phyloP scores from a whole-genome alignment of 2,113 vertebrate species.

The Syngnathus typhle region DNA sequence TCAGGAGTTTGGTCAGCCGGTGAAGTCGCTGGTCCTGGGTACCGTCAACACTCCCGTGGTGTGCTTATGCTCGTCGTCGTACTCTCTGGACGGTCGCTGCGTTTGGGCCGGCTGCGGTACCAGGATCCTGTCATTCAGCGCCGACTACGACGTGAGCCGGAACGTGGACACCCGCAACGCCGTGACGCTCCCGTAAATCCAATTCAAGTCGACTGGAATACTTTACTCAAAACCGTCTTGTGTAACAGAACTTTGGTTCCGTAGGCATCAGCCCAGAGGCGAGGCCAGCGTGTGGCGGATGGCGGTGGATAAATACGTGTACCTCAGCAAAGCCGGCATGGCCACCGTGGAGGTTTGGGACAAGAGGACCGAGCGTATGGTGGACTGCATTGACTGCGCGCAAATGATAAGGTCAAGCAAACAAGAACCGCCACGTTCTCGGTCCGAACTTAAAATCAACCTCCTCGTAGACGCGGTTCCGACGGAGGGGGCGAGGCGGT shows the following conservation, averaged over 20 bases:
- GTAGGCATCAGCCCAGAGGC: conserved; percentile 74
- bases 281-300: conserved; percentile 82
- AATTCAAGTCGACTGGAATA: no score
- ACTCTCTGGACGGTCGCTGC: conserved; percentile 69
- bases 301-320: conserved; percentile 83
- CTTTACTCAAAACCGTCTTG: background rate
- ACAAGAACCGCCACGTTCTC: no score
- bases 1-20: conserved; percentile 60
- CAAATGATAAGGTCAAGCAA: conserved; percentile 79
- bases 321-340: conserved; percentile 84
- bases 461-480: conserved; percentile 63
- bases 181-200: conserved; percentile 75
- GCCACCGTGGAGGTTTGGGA: conserved; percentile 90
- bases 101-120: conserved; percentile 90
- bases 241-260: background rate
- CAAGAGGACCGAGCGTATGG: conserved; percentile 82
- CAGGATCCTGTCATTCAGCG: conserved; percentile 77
- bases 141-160: conserved; percentile 78
- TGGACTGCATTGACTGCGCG: conserved; percentile 82
- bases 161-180: conserved; percentile 81
- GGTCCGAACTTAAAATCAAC: no score
- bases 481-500: conserved; percentile 31
- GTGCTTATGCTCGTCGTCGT: conserved; percentile 76
- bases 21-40: conserved; percentile 78
- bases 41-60: conserved; percentile 79